Evolutionary conservation across 35 echinoderm and acorn worm species (phyloP).

Genomic region (Lytechinus variegatus): DNA sequence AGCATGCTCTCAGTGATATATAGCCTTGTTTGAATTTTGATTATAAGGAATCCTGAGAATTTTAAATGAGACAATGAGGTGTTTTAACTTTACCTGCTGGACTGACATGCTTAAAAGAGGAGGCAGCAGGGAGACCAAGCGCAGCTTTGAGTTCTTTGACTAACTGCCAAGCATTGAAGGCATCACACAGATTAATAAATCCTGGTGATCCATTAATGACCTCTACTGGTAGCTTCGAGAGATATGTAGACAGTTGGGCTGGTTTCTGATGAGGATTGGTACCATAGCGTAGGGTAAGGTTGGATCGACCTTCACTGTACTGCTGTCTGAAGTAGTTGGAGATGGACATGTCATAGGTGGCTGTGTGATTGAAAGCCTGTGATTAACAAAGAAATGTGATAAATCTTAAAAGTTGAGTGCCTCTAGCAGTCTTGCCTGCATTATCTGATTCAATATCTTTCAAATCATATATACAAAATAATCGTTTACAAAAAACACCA

Average conservation of each 20-base stretch:
- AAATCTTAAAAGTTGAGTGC: too few relatives aligned
- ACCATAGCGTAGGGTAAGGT: constrained; percentile 85
- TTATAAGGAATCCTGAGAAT: too few relatives aligned
- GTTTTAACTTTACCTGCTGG: constrained; percentile 72
- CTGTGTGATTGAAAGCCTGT: constrained; percentile 96
- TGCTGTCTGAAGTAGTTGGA: constrained; percentile 93
- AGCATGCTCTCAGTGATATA: too few relatives aligned
- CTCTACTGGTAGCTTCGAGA: constrained; percentile 75
- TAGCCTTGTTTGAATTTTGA: too few relatives aligned
- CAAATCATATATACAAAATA: too few relatives aligned
- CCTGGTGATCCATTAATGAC: constrained; percentile 91
- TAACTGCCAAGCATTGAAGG: constrained; percentile 92
- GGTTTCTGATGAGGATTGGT: constrained; percentile 98
- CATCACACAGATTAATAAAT: constrained; percentile 95
- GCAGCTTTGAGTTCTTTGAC: constrained; percentile 89
- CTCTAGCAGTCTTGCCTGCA: too few relatives aligned
- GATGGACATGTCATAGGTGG: constrained; percentile 84
- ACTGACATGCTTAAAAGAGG: constrained; percentile 99
- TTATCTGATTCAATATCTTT: too few relatives aligned
- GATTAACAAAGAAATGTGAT: neutral
- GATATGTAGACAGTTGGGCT: constrained; percentile 85
- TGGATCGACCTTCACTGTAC: constrained; percentile 71
- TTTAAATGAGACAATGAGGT: too few relatives aligned
- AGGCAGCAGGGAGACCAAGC: constrained; percentile 77
- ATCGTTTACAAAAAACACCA: too few relatives aligned